Conservation (phyloP, 2,113 vertebrate species). For the Oncorhynchus masou region DNA sequence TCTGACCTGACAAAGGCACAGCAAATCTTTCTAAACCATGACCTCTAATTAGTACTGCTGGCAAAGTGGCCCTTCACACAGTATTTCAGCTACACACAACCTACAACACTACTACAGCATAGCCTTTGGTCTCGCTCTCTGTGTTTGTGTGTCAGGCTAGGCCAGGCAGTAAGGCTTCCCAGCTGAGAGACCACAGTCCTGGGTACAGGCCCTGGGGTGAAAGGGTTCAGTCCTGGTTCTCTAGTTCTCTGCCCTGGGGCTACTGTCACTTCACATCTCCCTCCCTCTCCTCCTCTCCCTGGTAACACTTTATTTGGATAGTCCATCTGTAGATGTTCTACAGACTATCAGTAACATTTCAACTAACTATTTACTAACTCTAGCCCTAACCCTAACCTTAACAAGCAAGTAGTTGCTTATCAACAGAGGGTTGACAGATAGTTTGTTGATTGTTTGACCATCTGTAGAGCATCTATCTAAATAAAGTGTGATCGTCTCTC, state of each 20-base stretch:
- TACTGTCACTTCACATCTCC: conserved; percentile 66
- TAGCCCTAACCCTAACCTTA: no score
- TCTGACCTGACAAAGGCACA: conserved; percentile 44
- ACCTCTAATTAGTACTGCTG: conserved; percentile 80
- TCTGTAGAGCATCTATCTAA: no score
- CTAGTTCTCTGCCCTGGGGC: conserved; percentile 54
- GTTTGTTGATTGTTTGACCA: no score
- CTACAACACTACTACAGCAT: not conserved
- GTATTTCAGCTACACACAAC: conserved; percentile 55
- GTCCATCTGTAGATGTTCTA: no score
- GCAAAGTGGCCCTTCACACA: conserved; percentile 71
- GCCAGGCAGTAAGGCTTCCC: conserved; percentile 46
- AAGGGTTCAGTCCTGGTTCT: conserved; percentile 44
- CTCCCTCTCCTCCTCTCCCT: conserved; percentile 7
- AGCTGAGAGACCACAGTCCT: conserved; percentile 49
- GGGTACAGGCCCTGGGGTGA: conserved; percentile 48
- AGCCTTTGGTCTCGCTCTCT: not conserved
- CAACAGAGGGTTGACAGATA: no score
- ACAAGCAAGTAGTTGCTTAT: no score
- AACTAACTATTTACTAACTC: no score
- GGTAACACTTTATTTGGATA: no score
- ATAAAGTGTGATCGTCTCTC: not conserved
- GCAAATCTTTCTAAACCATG: conserved; percentile 66
- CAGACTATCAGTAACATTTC: no score
- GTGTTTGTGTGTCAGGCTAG: conserved; percentile 53